Percentiles rank a stretch among this genome's conserved stretches.
Evolutionary conservation across 1,140 invertebrate species (phyloP).

Genomic region (Bombus polaris): DNA sequence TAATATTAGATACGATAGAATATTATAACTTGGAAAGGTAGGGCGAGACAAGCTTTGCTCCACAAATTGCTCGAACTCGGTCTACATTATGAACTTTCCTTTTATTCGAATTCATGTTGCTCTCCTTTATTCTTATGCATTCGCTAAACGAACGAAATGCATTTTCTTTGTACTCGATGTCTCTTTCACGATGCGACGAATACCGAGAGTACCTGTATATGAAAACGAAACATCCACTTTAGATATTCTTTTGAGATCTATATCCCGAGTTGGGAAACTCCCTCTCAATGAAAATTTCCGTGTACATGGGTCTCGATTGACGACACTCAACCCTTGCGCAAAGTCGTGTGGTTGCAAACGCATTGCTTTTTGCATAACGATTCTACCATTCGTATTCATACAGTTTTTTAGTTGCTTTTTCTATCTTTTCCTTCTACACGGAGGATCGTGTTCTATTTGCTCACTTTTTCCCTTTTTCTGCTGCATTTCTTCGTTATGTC

Average conservation of each 20-base stretch:
- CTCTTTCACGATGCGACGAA: neutral
- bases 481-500: conserved; percentile 36
- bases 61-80: neutral
- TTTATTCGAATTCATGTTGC: neutral
- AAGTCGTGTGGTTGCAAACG: conserved; percentile 3
- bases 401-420: conserved; percentile 16
- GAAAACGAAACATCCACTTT: neutral
- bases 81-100: neutral
- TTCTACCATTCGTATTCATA: conserved; percentile 27
- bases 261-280: neutral
- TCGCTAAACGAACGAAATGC: neutral
- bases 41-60: too few species aligned
- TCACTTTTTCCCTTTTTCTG: neutral
- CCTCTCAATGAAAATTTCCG: neutral
- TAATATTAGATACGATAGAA: too few species aligned
- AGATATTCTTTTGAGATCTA: neutral
- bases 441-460: conserved; percentile 18
- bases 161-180: neutral
- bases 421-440: neutral
- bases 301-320: neutral
- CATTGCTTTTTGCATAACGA: conserved; percentile 1
- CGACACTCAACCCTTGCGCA: neutral
- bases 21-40: too few species aligned
- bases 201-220: neutral
- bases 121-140: neutral